phyloP scores from a whole-genome alignment of 2,888 invertebrate genomes.

The Xestia ashworthii region DNA sequence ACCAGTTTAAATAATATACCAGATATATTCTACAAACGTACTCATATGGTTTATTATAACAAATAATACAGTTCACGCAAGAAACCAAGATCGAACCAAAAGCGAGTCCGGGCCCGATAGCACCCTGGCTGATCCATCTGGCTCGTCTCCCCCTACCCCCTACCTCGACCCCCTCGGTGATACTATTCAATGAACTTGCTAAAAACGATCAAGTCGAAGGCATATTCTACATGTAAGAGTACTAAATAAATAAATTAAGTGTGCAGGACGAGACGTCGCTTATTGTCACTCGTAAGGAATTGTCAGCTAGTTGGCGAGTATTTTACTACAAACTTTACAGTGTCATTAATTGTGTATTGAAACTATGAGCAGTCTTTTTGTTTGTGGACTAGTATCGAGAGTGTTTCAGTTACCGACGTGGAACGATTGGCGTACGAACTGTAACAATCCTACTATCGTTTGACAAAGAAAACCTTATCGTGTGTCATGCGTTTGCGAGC shows the following conservation, averaged over 20 bases:
- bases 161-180: not conserved
- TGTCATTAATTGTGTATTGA: not conserved
- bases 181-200: not conserved
- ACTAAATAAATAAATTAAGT: too few relatives aligned
- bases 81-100: not conserved
- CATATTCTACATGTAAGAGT: too few relatives aligned
- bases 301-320: not conserved
- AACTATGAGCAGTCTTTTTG: constrained; percentile 17
- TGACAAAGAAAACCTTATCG: constrained; percentile 8
- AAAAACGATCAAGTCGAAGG: not conserved
- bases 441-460: constrained; percentile 1
- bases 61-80: not conserved
- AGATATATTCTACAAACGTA: not conserved
- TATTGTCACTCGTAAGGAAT: not conserved
- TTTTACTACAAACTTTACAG: too few relatives aligned
- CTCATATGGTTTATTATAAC: not conserved
- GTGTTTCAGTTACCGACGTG: constrained; percentile 1
- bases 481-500: constrained; percentile 8
- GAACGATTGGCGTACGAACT: constrained; percentile 1
- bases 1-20: constrained; percentile 25
- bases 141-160: not conserved
- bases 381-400: constrained; percentile 1
- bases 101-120: not conserved
- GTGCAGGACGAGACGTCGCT: not conserved
- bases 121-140: not conserved